Evolutionary conservation across 1,140 invertebrate species (phyloP).

Genomic region (Philotrypesis tridentata): DNA sequence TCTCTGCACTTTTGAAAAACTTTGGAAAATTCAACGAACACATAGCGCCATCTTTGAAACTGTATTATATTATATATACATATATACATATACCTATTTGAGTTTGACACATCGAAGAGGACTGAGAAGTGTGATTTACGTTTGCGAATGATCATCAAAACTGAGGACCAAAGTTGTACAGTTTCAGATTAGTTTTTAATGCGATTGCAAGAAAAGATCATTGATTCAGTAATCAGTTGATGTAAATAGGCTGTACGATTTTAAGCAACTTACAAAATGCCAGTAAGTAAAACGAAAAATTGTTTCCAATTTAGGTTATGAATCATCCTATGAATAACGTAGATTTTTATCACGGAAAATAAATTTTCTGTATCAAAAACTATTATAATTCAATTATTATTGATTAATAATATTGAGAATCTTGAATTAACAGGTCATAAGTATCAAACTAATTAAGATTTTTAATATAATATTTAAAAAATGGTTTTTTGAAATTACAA

Average conservation of each 20-base stretch:
- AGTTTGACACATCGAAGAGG: not conserved
- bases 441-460: not conserved
- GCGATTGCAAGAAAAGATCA: not conserved
- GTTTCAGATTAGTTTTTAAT: not conserved
- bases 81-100: not conserved
- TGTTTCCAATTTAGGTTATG: constrained; percentile 30
- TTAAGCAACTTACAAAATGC: constrained; percentile 46
- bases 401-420: not conserved
- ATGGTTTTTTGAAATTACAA: not conserved
- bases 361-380: constrained; percentile 11
- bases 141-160: not conserved
- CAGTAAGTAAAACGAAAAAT: constrained; percentile 42
- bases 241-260: not conserved
- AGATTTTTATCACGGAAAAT: not conserved
- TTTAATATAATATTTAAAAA: not conserved
- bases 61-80: not conserved
- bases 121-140: constrained; percentile 12
- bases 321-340: not conserved
- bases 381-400: not conserved
- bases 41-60: constrained; percentile 23
- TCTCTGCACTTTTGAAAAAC: not conserved
- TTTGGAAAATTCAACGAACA: not conserved
- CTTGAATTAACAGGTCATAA: not conserved
- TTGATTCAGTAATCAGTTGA: not conserved
- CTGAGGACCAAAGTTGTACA: not conserved